Conservation (phyloP, 2,888 invertebrate species). For the Resseliella maxima region DNA sequence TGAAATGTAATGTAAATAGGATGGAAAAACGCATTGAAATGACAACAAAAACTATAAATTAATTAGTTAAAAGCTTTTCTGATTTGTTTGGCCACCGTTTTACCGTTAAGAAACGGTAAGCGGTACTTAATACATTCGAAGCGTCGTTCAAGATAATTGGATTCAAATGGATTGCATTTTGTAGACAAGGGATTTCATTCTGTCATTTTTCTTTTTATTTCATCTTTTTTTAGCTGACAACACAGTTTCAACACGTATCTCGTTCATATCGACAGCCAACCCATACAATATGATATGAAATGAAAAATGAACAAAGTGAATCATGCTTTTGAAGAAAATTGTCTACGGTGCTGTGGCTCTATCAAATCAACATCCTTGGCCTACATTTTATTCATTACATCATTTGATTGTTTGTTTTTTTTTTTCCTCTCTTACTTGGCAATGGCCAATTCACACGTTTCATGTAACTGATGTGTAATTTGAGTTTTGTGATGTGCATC, state of each 20-base stretch:
- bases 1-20: neutral
- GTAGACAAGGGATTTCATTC: slow-evolving; percentile 11
- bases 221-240: neutral
- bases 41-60: neutral
- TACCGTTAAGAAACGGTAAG: neutral
- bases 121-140: neutral
- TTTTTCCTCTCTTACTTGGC: neutral
- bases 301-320: neutral
- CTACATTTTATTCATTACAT: neutral
- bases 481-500: neutral
- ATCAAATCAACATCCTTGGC: slow-evolving; percentile 1
- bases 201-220: neutral
- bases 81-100: slow-evolving; percentile 23
- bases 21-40: neutral
- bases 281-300: neutral
- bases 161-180: neutral
- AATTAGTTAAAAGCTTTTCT: slow-evolving; percentile 43
- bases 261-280: neutral
- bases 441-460: no score
- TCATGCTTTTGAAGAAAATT: neutral
- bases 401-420: neutral
- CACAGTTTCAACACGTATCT: neutral
- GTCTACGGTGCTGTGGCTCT: neutral
- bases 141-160: neutral
- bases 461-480: no score